Conservation (phyloP, 2,888 invertebrate genomes). For the Melangyna quadrimaculata region DNA sequence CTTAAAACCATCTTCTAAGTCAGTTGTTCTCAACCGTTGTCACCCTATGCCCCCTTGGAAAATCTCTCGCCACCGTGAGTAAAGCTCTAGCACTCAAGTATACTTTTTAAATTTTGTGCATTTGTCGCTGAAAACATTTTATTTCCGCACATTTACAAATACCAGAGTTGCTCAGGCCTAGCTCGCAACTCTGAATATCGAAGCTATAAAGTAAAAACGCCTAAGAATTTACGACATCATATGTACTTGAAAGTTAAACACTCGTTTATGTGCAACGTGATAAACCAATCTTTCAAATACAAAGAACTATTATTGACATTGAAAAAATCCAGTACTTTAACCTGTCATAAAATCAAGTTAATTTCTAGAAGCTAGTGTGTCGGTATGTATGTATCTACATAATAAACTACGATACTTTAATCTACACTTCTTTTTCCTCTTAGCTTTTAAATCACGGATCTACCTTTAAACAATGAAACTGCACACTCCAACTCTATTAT, state of each 20-base stretch:
- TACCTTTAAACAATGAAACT: conserved; percentile 34
- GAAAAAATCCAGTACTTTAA: background rate
- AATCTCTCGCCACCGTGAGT: no score
- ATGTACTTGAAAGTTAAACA: background rate
- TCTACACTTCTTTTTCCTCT: background rate
- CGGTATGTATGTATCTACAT: no score
- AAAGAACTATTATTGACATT: background rate
- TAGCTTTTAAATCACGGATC: background rate
- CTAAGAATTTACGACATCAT: background rate
- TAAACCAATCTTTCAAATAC: background rate
- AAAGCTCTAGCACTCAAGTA: no score
- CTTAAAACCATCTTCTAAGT: no score
- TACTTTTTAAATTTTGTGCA: no score
- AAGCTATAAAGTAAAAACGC: no score
- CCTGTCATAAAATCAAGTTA: background rate
- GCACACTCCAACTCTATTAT: conserved; percentile 38
- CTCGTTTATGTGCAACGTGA: background rate
- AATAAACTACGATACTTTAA: background rate
- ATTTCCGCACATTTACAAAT: no score
- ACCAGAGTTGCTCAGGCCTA: no score
- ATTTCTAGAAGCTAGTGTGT: background rate
- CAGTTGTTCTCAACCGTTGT: no score
- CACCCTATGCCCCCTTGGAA: no score
- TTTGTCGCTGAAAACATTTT: no score
- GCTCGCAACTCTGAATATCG: no score